Evolutionary conservation across 2,113 vertebrate species (phyloP).

Genomic region (Corythoichthys haematopterus): DNA sequence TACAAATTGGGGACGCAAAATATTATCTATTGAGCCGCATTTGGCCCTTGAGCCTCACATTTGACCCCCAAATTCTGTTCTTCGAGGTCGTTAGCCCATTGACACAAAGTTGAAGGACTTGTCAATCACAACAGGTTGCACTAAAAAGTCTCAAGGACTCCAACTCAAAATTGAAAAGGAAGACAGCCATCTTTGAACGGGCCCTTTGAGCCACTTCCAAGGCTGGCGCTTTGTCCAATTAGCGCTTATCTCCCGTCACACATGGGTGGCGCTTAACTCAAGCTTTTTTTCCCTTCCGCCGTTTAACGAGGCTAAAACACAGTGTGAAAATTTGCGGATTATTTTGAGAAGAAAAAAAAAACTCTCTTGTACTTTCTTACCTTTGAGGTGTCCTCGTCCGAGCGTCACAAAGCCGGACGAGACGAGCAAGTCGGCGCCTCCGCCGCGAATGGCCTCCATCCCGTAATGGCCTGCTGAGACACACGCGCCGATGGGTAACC

Average conservation of each 20-base stretch:
- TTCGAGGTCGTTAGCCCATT: too few relatives aligned
- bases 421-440: constrained; percentile 92
- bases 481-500: background rate
- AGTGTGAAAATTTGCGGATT: background rate
- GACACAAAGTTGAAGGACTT: too few relatives aligned
- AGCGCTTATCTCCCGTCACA: too few relatives aligned
- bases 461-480: constrained; percentile 81
- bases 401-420: constrained; percentile 96
- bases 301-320: background rate
- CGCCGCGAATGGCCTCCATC: constrained; percentile 87
- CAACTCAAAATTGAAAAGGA: background rate
- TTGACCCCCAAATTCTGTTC: too few relatives aligned
- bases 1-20: too few relatives aligned
- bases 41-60: too few relatives aligned
- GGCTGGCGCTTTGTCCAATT: background rate
- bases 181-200: background rate
- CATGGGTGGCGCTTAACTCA: too few relatives aligned
- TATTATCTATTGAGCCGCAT: too few relatives aligned
- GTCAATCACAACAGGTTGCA: background rate
- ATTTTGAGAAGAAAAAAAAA: background rate
- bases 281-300: too few relatives aligned
- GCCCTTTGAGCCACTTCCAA: background rate
- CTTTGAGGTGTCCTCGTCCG: constrained; percentile 92
- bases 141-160: background rate
- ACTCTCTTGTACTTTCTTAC: constrained; percentile 68